Evolutionary conservation across 2,888 invertebrate species (phyloP).

Genomic region (Lasioglossum oenotherae): DNA sequence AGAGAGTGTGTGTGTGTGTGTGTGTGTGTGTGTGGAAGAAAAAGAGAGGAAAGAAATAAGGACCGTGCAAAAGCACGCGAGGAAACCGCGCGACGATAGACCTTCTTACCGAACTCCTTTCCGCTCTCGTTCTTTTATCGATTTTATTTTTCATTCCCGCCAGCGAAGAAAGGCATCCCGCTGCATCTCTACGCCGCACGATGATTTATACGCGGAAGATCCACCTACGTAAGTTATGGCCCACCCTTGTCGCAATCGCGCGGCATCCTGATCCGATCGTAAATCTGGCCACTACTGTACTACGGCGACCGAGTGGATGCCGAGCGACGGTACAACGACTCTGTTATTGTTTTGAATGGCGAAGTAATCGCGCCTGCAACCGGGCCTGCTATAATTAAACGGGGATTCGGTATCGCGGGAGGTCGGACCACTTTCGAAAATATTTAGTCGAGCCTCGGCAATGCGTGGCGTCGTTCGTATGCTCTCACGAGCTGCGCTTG

Average conservation of each 20-base stretch:
- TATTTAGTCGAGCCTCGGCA: slow-evolving; percentile 5
- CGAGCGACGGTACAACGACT: slow-evolving; percentile 22
- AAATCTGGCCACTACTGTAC: slow-evolving; percentile 56
- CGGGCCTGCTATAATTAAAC: slow-evolving; percentile 65
- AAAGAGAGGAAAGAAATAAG: background rate
- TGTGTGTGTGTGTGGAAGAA: background rate
- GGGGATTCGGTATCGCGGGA: slow-evolving; percentile 44
- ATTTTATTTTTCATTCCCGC: slow-evolving; percentile 53
- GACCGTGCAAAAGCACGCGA: background rate
- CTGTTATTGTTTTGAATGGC: slow-evolving; percentile 67
- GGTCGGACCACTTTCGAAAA: slow-evolving; percentile 52
- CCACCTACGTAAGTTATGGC: slow-evolving; percentile 73
- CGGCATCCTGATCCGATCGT: slow-evolving; percentile 68
- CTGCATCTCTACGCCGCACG: slow-evolving; percentile 56
- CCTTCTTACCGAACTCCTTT: slow-evolving; percentile 45
- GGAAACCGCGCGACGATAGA: slow-evolving; percentile 29
- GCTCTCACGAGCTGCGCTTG: background rate
- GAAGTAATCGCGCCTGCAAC: slow-evolving; percentile 58
- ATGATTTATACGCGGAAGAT: slow-evolving; percentile 74
- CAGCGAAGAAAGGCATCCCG: slow-evolving; percentile 43
- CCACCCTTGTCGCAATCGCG: slow-evolving; percentile 69
- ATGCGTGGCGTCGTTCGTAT: background rate
- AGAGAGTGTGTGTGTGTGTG: background rate
- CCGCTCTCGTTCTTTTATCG: slow-evolving; percentile 19
- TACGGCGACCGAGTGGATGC: slow-evolving; percentile 15